Base-by-base conservation (phyloP, 1,140 invertebrate species). In the Elymnias hypermnestra region DNA sequence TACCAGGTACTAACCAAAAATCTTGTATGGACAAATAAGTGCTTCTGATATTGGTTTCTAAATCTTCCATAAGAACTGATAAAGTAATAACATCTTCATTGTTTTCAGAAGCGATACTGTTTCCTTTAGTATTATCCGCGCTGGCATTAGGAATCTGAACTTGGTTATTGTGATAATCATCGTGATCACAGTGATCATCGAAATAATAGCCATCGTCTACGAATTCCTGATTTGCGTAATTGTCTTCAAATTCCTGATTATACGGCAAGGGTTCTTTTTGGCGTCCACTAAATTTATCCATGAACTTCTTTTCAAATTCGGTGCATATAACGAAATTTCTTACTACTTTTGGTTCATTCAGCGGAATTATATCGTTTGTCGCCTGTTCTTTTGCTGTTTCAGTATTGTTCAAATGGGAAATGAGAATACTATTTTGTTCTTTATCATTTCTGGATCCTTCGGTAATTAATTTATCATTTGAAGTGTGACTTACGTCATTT, bases 241-340 rank as follows among this genome's bases (percentile, higher is more conserved):
- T 23, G 5, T n/a, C 25, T 28, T 7, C n/a, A 9, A 37, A 5
- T 10, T 50, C 10, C 23, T 49, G 37, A 38, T 43, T 38, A n/a
- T n/a, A n/a, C n/a, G n/a, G n/a, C n/a, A n/a, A n/a, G n/a, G n/a
- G n/a, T n/a, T n/a, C n/a, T n/a, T n/a, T n/a, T n/a, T n/a, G n/a
- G n/a, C n/a, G n/a, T n/a, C n/a, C n/a, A n/a, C 25, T 47, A 8
- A 21, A 3, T 22, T 42, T 56, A 18, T 36, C 59, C 23, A 59
- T 63, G 23, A 78, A 39, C 56, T 44, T 68, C 8, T 68, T 45
- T 51, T 81, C 73, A 38, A 63, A 64, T 50, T 69, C 58, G 5
- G 55, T 18, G 42, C 56, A 69, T 36, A 29, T 48, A 7, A 28
- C 64, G 23, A 81, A 81, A 14, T 66, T 68, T 42, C 65, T 69